These are phyloP conservation scores for Lamprologus speciosus DNA, from an alignment of 2,113 vertebrate species.

Conservation along the genomic window DNA sequence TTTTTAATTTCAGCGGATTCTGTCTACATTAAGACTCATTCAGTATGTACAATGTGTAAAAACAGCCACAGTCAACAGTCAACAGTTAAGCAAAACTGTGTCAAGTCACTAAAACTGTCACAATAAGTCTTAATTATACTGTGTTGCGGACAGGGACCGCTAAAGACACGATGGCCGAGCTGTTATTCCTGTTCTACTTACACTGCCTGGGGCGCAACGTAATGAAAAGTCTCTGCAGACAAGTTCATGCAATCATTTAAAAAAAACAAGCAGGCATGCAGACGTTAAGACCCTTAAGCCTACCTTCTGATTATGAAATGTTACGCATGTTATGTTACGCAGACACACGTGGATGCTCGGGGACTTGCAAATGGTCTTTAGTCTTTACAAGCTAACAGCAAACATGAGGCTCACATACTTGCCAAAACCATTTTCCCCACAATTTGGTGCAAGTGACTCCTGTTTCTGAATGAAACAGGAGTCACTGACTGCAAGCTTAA, in stretches of 20 bases:
- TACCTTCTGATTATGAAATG: background rate
- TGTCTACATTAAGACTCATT: background rate
- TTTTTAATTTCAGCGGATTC: background rate
- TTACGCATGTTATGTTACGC: background rate
- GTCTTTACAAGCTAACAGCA: background rate
- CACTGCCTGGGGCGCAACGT: background rate
- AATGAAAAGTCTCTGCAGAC: background rate
- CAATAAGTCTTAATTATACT: background rate
- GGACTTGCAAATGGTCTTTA: background rate
- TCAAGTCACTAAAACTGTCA: background rate
- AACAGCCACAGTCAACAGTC: background rate
- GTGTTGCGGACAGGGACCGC: fast-evolving
- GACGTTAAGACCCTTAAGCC: background rate
- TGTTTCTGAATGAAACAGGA: background rate
- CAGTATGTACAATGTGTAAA: background rate
- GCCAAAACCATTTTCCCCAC: background rate
- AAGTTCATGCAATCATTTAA: background rate
- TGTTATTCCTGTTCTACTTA: background rate
- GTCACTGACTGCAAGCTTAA: background rate
- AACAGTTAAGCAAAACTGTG: background rate
- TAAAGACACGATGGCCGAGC: background rate
- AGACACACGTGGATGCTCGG: background rate
- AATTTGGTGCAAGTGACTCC: background rate
- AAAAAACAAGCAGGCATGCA: background rate
- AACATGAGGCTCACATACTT: background rate